These are phyloP conservation scores for Tragelaphus strepsiceros DNA, from an alignment of 2,113 vertebrate species.

Conservation along the genomic window DNA sequence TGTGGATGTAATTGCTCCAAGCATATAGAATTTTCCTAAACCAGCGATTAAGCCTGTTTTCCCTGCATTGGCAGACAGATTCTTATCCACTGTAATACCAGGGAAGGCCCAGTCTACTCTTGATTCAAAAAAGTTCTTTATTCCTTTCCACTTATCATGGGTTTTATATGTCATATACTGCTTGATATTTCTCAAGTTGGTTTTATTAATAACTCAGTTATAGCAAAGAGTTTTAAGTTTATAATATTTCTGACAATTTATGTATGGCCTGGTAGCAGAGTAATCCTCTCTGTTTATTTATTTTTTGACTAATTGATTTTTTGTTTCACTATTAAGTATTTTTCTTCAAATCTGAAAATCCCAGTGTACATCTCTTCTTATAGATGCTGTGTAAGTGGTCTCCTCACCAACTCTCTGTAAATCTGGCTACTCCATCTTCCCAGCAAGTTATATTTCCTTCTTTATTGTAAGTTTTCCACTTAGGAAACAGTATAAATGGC, in stretches of 20 bases:
- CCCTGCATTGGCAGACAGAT: neutral
- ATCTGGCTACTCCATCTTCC: no score
- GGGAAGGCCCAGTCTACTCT: neutral
- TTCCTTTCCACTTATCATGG: neutral
- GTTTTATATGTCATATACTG: neutral
- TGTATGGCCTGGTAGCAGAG: neutral
- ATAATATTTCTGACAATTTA: neutral
- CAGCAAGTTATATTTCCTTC: neutral
- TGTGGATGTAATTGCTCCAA: neutral
- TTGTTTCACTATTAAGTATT: neutral
- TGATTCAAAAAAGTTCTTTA: neutral
- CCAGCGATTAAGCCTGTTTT: neutral
- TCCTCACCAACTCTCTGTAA: neutral
- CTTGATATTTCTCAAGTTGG: neutral
- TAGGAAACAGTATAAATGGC: neutral
- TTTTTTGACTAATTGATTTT: neutral
- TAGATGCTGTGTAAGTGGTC: neutral
- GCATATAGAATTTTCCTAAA: neutral
- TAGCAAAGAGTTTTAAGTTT: neutral
- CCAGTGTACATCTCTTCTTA: neutral
- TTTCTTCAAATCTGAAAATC: neutral
- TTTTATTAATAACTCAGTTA: neutral
- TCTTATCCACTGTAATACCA: neutral
- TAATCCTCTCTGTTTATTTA: neutral
- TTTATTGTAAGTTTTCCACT: neutral